Evolutionary conservation across 1,140 invertebrate genomes (phyloP).

Genomic region (Zeugodacus cucurbitae): DNA sequence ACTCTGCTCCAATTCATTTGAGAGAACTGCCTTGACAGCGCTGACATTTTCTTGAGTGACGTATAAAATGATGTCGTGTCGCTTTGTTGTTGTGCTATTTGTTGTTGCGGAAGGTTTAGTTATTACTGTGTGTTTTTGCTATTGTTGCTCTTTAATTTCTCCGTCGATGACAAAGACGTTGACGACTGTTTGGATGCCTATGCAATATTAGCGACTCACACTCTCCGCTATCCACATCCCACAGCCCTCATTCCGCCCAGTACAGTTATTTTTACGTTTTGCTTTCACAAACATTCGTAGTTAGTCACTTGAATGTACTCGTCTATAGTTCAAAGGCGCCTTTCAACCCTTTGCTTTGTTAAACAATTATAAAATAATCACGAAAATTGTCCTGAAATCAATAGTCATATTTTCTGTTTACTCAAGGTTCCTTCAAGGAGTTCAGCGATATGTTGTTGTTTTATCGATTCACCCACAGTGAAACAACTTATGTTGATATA

Average conservation of each 20-base stretch:
- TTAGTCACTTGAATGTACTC: not conserved
- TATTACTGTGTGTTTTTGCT: not conserved
- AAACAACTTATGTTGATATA: too few relatives aligned
- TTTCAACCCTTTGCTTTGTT: too few relatives aligned
- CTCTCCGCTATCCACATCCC: not conserved
- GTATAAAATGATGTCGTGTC: slow-evolving; percentile 62
- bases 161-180: slow-evolving; percentile 48
- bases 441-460: too few relatives aligned
- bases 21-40: slow-evolving; percentile 18
- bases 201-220: not conserved
- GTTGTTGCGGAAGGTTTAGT: not conserved
- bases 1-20: slow-evolving; percentile 34
- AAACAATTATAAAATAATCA: too few relatives aligned
- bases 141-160: not conserved
- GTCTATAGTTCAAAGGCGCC: not conserved
- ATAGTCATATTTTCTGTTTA: too few relatives aligned
- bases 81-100: slow-evolving; percentile 50
- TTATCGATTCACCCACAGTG: too few relatives aligned
- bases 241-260: not conserved
- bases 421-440: too few relatives aligned
- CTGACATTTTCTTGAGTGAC: slow-evolving; percentile 51
- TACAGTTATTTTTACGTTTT: not conserved
- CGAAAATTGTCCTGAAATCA: too few relatives aligned
- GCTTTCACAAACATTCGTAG: not conserved
- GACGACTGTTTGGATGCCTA: not conserved